Evolutionary conservation across 2,797 vertebrate species (phyloP).

Genomic region (Cercopithecus mitis): DNA sequence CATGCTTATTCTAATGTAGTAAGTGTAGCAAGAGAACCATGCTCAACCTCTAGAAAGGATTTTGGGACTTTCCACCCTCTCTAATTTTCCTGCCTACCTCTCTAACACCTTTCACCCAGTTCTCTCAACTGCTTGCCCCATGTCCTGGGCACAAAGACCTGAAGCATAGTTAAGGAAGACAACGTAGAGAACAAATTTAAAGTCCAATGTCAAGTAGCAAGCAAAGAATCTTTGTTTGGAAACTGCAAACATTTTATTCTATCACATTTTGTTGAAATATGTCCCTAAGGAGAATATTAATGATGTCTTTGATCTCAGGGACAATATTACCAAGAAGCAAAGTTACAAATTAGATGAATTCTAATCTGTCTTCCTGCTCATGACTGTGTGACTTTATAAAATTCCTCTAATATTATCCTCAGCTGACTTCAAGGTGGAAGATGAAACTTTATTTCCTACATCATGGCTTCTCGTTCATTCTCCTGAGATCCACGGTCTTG

Average conservation of each 20-base stretch:
- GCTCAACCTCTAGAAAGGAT: not conserved
- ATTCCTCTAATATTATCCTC: slow-evolving; percentile 14
- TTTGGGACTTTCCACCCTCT: not conserved
- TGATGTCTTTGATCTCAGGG: not conserved
- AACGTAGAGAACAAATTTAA: not conserved
- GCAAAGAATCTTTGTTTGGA: slow-evolving; percentile 9
- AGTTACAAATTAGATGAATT: not conserved
- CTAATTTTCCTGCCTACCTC: not conserved
- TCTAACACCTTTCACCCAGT: not conserved
- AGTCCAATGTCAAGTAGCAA: not conserved
- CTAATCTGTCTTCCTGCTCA: not conserved
- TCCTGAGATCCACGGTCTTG: not conserved
- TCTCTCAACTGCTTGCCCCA: not conserved
- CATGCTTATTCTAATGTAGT: not conserved
- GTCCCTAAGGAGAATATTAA: not conserved
- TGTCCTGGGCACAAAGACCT: not conserved
- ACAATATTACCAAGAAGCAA: slow-evolving; percentile 17
- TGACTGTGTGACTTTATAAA: not conserved
- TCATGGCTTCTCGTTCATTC: not conserved
- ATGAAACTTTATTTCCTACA: not conserved
- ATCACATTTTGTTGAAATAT: not conserved
- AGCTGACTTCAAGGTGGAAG: not conserved
- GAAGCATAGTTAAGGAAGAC: not conserved
- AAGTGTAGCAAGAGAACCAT: not conserved
- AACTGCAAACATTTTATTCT: not conserved